Conservation (phyloP, 35 echinoderm and acorn worm genomes). For the Apostichopus californicus region DNA sequence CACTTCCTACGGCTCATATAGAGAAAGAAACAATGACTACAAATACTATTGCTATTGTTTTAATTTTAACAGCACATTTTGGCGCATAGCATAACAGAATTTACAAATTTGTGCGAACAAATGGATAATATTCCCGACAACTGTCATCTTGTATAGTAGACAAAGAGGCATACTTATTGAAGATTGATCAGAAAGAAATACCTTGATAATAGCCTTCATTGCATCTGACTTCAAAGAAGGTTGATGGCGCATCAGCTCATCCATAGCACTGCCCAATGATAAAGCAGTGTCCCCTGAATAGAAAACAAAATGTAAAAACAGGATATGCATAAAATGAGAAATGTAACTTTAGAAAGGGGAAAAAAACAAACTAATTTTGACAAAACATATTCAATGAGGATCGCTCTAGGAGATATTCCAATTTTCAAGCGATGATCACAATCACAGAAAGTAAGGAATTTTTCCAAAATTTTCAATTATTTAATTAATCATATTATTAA, state of each 20-base stretch:
- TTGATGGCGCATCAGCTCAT: slow-evolving; percentile 98
- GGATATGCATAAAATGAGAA: too few relatives aligned
- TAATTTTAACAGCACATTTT: neutral
- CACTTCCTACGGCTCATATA: too few relatives aligned
- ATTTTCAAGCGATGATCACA: too few relatives aligned
- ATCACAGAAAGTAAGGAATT: too few relatives aligned
- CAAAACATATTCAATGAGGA: too few relatives aligned
- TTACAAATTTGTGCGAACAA: neutral
- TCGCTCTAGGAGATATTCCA: too few relatives aligned
- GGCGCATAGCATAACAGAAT: neutral
- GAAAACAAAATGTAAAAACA: neutral
- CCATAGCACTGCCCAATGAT: slow-evolving; percentile 97
- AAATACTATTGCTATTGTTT: too few relatives aligned
- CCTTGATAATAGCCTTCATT: slow-evolving; percentile 99
- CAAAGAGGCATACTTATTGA: neutral
- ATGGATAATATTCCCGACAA: neutral
- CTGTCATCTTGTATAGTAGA: neutral
- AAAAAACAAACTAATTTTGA: too few relatives aligned
- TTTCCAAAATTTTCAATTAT: too few relatives aligned
- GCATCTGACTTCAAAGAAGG: slow-evolving; percentile 91
- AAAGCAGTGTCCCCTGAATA: slow-evolving; percentile 91
- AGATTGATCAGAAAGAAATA: slow-evolving; percentile 6
- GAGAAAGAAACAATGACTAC: too few relatives aligned
- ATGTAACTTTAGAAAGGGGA: too few relatives aligned
- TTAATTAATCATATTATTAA: too few relatives aligned